These are phyloP conservation scores for Pangasius sanitwongsei DNA, from an alignment of 2,797 vertebrate species.

Conservation along the genomic window DNA sequence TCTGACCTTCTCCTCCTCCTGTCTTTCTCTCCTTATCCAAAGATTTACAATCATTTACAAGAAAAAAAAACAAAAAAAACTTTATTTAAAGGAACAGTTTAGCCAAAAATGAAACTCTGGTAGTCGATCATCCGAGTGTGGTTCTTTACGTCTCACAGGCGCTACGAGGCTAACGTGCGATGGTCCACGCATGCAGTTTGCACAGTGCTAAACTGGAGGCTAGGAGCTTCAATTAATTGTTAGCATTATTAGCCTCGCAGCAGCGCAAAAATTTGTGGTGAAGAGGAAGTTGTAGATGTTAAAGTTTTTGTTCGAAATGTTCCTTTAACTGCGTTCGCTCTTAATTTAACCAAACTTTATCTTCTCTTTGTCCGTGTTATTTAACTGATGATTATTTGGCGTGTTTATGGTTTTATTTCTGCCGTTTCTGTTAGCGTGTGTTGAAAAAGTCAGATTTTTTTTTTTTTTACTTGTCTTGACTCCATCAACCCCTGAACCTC, in stretches of 20 bases:
- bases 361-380: not conserved
- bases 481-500: not conserved
- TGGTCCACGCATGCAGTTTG: not conserved
- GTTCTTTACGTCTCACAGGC: not conserved
- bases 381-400: not conserved
- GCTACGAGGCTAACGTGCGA: not conserved
- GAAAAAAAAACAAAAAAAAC: not conserved
- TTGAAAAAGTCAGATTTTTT: not conserved
- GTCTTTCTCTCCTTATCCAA: constrained; percentile 32
- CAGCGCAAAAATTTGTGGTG: not conserved
- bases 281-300: not conserved
- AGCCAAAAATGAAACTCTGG: not conserved
- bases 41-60: constrained; percentile 34
- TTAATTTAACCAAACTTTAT: not conserved
- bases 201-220: not conserved
- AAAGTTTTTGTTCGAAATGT: too few species aligned
- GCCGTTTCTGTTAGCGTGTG: not conserved
- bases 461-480: not conserved
- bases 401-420: not conserved
- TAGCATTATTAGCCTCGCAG: not conserved
- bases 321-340: not conserved
- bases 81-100: not conserved
- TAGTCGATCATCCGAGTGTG: too few species aligned
- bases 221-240: not conserved
- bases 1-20: not conserved